phyloP scores from a whole-genome alignment of 2,113 vertebrate genomes.

The Galbula dea region DNA sequence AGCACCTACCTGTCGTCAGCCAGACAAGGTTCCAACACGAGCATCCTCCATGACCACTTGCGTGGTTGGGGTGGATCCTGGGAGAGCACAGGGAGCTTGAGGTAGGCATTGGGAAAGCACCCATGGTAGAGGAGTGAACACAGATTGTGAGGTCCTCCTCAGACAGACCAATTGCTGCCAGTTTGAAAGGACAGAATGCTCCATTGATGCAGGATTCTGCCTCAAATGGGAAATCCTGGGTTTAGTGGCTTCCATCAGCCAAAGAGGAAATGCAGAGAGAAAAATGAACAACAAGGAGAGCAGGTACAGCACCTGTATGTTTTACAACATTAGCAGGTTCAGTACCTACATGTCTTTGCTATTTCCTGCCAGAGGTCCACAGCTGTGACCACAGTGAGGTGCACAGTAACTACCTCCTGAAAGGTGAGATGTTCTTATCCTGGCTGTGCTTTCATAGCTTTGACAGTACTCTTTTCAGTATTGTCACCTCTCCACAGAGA shows the following conservation, averaged over 20 bases:
- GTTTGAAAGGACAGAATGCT: not conserved
- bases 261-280: not conserved
- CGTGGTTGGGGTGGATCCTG: rapidly evolving
- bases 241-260: not conserved
- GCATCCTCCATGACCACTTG: rapidly evolving
- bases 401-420: not conserved
- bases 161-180: rapidly evolving
- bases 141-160: rapidly evolving
- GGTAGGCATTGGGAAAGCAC: not conserved
- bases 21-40: rapidly evolving
- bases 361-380: not conserved
- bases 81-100: not conserved
- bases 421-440: too few relatives aligned
- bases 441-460: not conserved
- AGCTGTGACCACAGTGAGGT: not conserved
- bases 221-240: not conserved
- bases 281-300: not conserved
- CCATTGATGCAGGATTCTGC: not conserved
- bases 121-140: not conserved
- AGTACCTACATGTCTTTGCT: not conserved
- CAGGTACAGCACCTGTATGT: not conserved
- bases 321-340: not conserved
- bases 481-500: not conserved
- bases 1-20: not conserved
- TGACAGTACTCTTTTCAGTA: not conserved